A percentile compares a stretch with the other conserved stretches of the same genome.
phyloP scores from a whole-genome alignment of 2,888 invertebrate genomes.

The Oxystoma pomonae region DNA sequence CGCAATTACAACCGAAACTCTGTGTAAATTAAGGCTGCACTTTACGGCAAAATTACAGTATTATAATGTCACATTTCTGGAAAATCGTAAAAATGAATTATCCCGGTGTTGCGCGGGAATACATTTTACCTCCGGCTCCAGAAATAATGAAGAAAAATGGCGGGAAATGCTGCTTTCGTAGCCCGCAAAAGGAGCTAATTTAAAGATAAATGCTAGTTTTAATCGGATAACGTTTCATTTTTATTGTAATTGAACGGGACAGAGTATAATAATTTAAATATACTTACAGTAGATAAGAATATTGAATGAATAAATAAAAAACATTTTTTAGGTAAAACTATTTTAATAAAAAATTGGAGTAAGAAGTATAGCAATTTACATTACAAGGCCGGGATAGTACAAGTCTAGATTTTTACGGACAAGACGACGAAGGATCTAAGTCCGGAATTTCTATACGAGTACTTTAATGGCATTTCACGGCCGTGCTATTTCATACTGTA shows the following conservation, averaged over 20 bases:
- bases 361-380: too few relatives aligned
- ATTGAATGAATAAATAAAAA: too few relatives aligned
- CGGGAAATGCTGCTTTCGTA: not conserved
- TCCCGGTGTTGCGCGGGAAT: constrained; percentile 7
- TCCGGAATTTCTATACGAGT: too few relatives aligned
- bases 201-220: not conserved
- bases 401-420: too few relatives aligned
- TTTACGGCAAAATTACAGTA: constrained; percentile 19
- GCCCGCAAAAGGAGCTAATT: not conserved
- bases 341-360: too few relatives aligned
- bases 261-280: too few relatives aligned
- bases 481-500: too few relatives aligned
- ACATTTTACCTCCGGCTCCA: not conserved
- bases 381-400: too few relatives aligned
- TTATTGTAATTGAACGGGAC: not conserved
- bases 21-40: constrained; percentile 19
- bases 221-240: not conserved
- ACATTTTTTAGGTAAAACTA: too few relatives aligned
- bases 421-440: too few relatives aligned
- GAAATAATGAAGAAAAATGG: not conserved
- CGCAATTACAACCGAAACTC: constrained; percentile 13
- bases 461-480: too few relatives aligned
- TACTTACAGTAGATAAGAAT: too few relatives aligned
- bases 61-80: constrained; percentile 19
- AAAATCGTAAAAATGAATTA: constrained; percentile 23